phyloP scores from a whole-genome alignment of 1,140 invertebrate species.

The Elymnias hypermnestra region DNA sequence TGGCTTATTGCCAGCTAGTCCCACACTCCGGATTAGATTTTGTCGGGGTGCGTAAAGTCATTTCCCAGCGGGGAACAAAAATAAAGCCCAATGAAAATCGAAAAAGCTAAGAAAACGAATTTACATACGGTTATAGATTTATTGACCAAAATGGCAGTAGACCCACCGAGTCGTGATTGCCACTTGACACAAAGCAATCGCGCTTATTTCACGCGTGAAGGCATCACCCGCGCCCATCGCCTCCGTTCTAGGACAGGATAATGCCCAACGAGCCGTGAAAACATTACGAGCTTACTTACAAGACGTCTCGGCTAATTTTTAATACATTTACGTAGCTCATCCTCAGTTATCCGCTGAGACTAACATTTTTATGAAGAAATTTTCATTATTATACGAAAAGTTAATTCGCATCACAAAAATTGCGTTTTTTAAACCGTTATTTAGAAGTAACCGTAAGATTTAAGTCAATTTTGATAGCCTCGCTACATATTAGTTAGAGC shows the following conservation, averaged over 20 bases:
- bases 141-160: background rate
- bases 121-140: too few relatives aligned
- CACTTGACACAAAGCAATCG: conserved; percentile 25
- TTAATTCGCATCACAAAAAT: background rate
- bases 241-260: conserved; percentile 17
- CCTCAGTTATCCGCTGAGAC: background rate
- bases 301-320: conserved; percentile 18
- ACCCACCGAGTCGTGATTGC: conserved; percentile 14
- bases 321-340: conserved; percentile 12
- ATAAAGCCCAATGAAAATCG: too few relatives aligned
- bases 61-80: background rate
- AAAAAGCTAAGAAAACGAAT: too few relatives aligned
- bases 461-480: too few relatives aligned
- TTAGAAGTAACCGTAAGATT: too few relatives aligned
- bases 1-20: too few relatives aligned
- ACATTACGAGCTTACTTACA: conserved; percentile 18
- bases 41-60: too few relatives aligned
- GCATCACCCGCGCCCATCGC: conserved; percentile 12
- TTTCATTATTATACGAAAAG: too few relatives aligned
- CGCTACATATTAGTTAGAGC: too few relatives aligned
- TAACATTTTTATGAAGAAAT: background rate
- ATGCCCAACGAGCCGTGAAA: conserved; percentile 20
- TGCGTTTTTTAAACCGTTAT: too few relatives aligned
- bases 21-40: too few relatives aligned
- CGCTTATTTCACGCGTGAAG: conserved; percentile 20